phyloP scores from a whole-genome alignment of 2,888 invertebrate genomes.

The Dynastes hyllus region DNA sequence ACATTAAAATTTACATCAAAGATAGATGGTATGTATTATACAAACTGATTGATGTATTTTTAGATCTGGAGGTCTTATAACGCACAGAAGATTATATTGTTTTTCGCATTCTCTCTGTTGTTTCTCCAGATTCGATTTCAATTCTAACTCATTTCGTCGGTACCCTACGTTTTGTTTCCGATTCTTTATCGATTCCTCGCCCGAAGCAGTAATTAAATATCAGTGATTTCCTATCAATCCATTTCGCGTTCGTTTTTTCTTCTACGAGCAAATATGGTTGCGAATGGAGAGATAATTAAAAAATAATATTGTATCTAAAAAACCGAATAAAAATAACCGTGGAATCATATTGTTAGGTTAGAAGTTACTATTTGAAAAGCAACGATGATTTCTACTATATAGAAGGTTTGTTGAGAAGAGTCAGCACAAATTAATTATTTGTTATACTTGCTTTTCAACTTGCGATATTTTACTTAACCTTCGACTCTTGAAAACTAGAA shows the following conservation, averaged over 20 bases:
- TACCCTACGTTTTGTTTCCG: background rate
- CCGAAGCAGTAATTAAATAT: conserved; percentile 16
- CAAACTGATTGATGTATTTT: conserved; percentile 47
- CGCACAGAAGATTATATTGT: conserved; percentile 24
- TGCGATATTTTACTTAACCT: no score
- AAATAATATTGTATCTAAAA: background rate
- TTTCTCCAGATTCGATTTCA: conserved; percentile 23
- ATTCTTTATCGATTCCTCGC: conserved; percentile 10
- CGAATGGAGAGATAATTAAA: conserved; percentile 1
- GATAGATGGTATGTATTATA: conserved; percentile 36
- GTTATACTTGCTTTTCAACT: no score
- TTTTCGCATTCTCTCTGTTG: conserved; percentile 21
- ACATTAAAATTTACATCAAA: conserved; percentile 40
- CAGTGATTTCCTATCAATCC: conserved; percentile 2
- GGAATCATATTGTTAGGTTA: background rate
- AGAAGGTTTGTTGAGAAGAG: no score
- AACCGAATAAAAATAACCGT: background rate
- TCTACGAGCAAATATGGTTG: conserved; percentile 8
- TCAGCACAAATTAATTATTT: no score
- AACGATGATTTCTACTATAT: no score
- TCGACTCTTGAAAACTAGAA: no score
- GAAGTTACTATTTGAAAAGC: background rate
- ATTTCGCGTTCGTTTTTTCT: background rate
- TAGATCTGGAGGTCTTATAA: conserved; percentile 22
- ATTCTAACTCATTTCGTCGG: conserved; percentile 20